Evolutionary conservation across 1,140 invertebrate genomes (phyloP).

Genomic region (Medauroidea extradentata): DNA sequence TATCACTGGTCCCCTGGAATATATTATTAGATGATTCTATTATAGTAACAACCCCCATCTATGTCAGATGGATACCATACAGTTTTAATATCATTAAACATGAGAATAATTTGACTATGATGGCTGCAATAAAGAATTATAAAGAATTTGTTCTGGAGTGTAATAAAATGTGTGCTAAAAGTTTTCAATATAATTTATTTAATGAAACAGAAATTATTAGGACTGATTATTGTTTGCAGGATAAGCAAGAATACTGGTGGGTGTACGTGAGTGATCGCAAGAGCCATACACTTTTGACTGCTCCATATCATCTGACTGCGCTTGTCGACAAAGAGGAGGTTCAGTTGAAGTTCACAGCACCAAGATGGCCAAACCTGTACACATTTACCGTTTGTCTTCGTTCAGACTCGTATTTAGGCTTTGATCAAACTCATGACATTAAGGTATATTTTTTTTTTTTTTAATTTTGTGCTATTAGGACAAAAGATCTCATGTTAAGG

Average conservation of each 20-base stretch:
- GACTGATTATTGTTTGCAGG: slow-evolving; percentile 43
- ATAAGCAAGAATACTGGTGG: slow-evolving; percentile 99
- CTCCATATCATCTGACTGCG: slow-evolving; percentile 86
- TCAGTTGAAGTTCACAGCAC: slow-evolving; percentile 94
- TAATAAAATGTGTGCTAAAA: too few relatives aligned
- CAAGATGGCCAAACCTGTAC: slow-evolving; percentile 86
- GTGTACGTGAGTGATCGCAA: slow-evolving; percentile 95
- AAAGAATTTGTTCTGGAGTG: too few relatives aligned
- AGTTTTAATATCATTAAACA: neutral
- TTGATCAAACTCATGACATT: slow-evolving; percentile 86
- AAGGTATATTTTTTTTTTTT: slow-evolving; percentile 53
- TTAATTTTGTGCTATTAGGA: neutral
- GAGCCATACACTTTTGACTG: slow-evolving; percentile 80
- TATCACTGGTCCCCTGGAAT: too few relatives aligned
- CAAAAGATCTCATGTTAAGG: too few relatives aligned
- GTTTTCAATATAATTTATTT: too few relatives aligned
- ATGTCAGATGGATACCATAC: neutral
- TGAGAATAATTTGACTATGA: neutral
- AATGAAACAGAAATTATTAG: neutral
- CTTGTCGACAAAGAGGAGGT: slow-evolving; percentile 77
- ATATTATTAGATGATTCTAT: too few relatives aligned
- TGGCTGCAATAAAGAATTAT: too few relatives aligned
- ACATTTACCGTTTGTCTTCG: slow-evolving; percentile 90
- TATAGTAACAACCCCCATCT: too few relatives aligned
- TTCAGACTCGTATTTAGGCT: slow-evolving; percentile 93